Base-by-base conservation (phyloP, 2,797 vertebrate species). In the Synaphobranchus kaupii region DNA sequence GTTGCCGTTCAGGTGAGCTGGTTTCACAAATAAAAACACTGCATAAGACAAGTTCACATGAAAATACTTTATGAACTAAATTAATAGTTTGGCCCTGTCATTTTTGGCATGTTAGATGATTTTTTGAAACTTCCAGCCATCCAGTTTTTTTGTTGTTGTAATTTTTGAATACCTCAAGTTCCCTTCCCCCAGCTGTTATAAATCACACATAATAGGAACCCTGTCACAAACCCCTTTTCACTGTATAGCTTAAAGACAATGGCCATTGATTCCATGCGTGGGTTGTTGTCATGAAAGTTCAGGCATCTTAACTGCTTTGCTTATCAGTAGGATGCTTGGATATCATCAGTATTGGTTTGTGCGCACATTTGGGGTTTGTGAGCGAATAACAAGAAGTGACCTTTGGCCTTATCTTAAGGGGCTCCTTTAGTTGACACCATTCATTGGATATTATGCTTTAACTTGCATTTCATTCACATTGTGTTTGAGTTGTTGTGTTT, bases 91-190 rank as follows among this genome's bases (percentile, higher is more conserved):
- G 54, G 54, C 86, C 84, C 83, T n/a, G 58, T 85, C 85, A 15
- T 88, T 88, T 89, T 91, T 88, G 88, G 87, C 86, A 88, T 86
- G 87, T 88, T 81, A 86, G 85, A 83, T 88, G 83, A 60, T 89
- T 89, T 87, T 89, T 90, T 89, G 90, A 90, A 63, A 86, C 89
- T 82, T 73, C 89, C 88, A 88, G 86, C 91, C 90, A 90, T 87
- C 87, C 89, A 12, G 89, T 89, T 39, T 73, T 89, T 88, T 88
- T n/a, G n/a, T n/a, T n/a, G n/a, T 78, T 91, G 90, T 90, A 91
- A 92, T 76, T 86, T 56, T 47, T 83, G 86, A 82, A 90, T 87
- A 90, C 73, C 86, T 54, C 44, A 20, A 81, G 20, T 25, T 8
- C 39, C 73, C 78, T 47, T 81, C 22, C 71, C 71, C 71, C 44